Percentiles rank a stretch among this genome's conserved stretches.
These are phyloP conservation scores for Eupithecia dodoneata DNA, from an alignment of 2,888 invertebrate species.

Conservation along the genomic window DNA sequence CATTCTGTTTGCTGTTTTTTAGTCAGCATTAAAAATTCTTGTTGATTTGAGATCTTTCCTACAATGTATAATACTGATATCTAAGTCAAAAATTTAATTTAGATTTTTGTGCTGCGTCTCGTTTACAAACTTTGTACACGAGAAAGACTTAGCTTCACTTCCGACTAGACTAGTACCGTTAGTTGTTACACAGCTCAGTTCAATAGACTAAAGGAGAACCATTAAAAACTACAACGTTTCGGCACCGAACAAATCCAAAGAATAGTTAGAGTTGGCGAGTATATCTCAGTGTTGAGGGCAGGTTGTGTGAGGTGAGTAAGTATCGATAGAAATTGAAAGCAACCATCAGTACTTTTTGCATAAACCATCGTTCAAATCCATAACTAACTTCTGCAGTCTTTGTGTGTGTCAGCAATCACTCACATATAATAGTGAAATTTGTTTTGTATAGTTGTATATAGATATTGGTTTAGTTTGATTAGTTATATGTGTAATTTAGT, in stretches of 20 bases:
- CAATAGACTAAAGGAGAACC: background rate
- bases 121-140: background rate
- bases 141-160: background rate
- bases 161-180: background rate
- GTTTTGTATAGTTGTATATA: constrained; percentile 6
- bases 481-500: background rate
- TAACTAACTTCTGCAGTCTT: background rate
- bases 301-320: too few relatives aligned
- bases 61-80: too few relatives aligned
- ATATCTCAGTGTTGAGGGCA: background rate
- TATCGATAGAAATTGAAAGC: too few relatives aligned
- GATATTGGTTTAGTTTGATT: background rate
- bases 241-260: background rate
- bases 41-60: too few relatives aligned
- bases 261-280: background rate
- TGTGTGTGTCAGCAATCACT: background rate
- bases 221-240: background rate
- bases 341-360: background rate
- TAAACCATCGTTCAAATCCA: background rate
- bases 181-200: background rate
- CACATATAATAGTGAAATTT: background rate
- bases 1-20: too few relatives aligned
- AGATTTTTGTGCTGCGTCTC: background rate
- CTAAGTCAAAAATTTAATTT: too few relatives aligned
- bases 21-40: too few relatives aligned